These are phyloP conservation scores for Erynnis tages DNA, from an alignment of 2,888 invertebrate species.

Conservation along the genomic window DNA sequence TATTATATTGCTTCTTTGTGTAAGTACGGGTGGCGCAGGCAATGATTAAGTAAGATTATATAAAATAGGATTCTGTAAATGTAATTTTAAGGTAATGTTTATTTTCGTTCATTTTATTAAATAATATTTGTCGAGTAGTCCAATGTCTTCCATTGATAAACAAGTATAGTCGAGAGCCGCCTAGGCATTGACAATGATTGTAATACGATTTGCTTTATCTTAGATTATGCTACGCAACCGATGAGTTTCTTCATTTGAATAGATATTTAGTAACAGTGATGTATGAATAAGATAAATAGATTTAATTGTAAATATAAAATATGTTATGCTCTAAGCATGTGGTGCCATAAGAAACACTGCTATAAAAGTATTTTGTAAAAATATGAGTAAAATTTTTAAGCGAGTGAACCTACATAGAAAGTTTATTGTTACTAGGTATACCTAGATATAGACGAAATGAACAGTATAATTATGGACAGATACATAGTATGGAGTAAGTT, in stretches of 20 bases:
- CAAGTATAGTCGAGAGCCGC: slow-evolving; percentile 1
- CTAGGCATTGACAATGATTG: slow-evolving; percentile 1
- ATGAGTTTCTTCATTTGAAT: slow-evolving; percentile 9
- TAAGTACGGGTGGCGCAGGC: slow-evolving; percentile 60
- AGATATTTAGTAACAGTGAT: slow-evolving; percentile 16
- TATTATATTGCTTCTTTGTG: slow-evolving; percentile 38
- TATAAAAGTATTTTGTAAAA: slow-evolving; percentile 61
- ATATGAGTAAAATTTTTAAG: slow-evolving; percentile 32
- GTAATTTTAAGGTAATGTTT: slow-evolving; percentile 32
- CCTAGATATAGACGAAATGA: slow-evolving; percentile 15
- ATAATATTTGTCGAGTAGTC: slow-evolving; percentile 31
- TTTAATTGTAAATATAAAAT: slow-evolving; percentile 41
- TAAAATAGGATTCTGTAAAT: slow-evolving; percentile 27
- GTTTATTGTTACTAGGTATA: slow-evolving; percentile 12
- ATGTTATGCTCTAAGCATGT: slow-evolving; percentile 74
- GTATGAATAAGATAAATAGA: slow-evolving; percentile 12
- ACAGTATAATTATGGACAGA: slow-evolving; percentile 27
- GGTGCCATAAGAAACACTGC: slow-evolving; percentile 77
- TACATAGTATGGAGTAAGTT: slow-evolving; percentile 23
- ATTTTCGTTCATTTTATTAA: slow-evolving; percentile 31
- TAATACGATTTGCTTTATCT: not conserved
- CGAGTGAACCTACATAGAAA: slow-evolving; percentile 12
- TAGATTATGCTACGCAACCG: slow-evolving; percentile 2
- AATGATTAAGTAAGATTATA: slow-evolving; percentile 28
- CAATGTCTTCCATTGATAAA: slow-evolving; percentile 38